phyloP scores from a whole-genome alignment of 2,113 vertebrate species.

The Paramormyrops kingsleyae region DNA sequence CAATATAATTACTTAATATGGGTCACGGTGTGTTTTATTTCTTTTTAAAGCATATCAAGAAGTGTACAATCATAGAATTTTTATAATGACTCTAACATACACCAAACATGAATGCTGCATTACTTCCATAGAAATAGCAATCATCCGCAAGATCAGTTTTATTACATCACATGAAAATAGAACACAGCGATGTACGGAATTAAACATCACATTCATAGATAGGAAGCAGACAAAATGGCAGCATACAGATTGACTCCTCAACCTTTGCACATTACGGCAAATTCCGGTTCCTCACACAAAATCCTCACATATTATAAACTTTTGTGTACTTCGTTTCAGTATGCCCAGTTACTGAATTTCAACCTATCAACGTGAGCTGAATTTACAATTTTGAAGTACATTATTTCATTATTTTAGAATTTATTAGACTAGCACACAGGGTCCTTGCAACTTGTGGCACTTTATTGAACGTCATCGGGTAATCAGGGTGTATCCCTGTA shows the following conservation, averaged over 20 bases:
- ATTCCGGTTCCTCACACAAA: not conserved
- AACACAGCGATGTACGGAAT: not conserved
- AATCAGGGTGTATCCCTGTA: not conserved
- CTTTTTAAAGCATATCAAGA: not conserved
- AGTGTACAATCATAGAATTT: not conserved
- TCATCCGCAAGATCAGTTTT: not conserved
- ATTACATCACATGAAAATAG: not conserved
- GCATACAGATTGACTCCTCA: not conserved
- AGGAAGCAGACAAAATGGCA: not conserved
- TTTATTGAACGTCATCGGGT: constrained; percentile 5
- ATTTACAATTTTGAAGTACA: not conserved
- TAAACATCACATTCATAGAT: not conserved
- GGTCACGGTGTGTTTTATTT: not conserved
- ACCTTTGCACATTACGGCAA: not conserved
- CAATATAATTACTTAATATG: not conserved
- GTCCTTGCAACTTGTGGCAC: not conserved
- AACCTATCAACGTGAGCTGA: not conserved
- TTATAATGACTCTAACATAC: not conserved
- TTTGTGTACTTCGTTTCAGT: not conserved
- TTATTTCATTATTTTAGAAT: not conserved
- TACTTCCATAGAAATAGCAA: not conserved
- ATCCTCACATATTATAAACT: not conserved
- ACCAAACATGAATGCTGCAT: not conserved
- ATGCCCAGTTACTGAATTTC: not conserved
- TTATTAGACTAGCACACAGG: not conserved